Evolutionary conservation across 2,797 vertebrate genomes (phyloP), one percentile per base, ranked within the genome.

Genomic region (Cuculus canorus): DNA sequence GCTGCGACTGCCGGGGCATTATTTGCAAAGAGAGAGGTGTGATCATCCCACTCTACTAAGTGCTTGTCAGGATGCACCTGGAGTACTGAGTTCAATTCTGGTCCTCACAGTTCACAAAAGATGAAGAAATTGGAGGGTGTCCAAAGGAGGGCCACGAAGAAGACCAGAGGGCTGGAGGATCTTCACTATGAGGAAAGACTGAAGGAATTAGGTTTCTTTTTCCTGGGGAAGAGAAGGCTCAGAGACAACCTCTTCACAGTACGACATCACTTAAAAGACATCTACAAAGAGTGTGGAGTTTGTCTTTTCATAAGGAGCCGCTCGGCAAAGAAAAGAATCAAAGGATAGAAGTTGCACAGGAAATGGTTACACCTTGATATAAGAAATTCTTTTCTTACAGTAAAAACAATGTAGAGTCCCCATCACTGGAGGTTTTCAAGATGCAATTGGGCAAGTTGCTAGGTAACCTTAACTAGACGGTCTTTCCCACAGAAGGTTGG

Each of bases 21-120:
- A 21, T 16, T 41, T 53, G 13, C 18, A 59, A 64, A 86, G 22
- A 17, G 8, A 43, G 12, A 76, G 22, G 35, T 41, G 22, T 65
- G n/a, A 41, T 57, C 24, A 37, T 5, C 6, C 13, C n/a, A 8
- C 9, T 83, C 24, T 65, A 32, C 7, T 41, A 6, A 48, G 27
- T 1, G 1, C 16, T 73, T 61, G 5, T 50, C 30, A 86, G 30
- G 16, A 9, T 1, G 0, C 18, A 21, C 6, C 6, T 50, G 35
- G 37, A 45, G 10, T 57, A 59, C 19, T 45, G 45, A 39, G 19
- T 53, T 60, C 45, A 27, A 18, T 25, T 84, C 65, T 53, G n/a
- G 24, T 24, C 15, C 35, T 24, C 32, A 32, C 30, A 48, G 7
- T 9, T 56, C 5, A 48, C 41, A 54, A 47, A n/a, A 35, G 22